Base-by-base conservation (phyloP, 92 coral and sea anemone species). In the Montipora capitata region DNA sequence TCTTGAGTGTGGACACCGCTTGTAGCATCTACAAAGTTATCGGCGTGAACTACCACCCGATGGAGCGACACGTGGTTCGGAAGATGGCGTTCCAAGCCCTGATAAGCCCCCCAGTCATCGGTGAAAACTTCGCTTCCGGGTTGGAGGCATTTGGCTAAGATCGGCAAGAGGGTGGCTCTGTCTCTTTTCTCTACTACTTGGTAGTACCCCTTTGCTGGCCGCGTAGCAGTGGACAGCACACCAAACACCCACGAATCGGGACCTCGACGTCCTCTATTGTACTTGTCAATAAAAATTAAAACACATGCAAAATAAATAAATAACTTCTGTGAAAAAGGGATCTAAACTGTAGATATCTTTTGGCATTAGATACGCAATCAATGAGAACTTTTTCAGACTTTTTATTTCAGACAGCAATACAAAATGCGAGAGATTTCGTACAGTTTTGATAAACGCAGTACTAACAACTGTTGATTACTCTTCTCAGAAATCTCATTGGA, bases 51-150 rank as follows among this genome's bases (percentile, higher is more conserved):
- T 40, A 87, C 86, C 6, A 87, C 61, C 17, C 80, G 2, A 27
- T 87, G 91, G 5, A 20, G 41, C 3, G 80, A 17, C 2, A 87
- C 76, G 7, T 44, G 74, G 38, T 72, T 79, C 2, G 86, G 80
- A 4, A 79, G 41, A 9, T 81, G 76, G 39, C 16, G 92, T 0
- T 45, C 62, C 35, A 89, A 59, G 58, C 40, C 41, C 5, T 15
- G n/a, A 52, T 89, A 89, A 11, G 69, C 93, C 2, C 80, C 85
- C 80, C 81, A 83, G 71, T 89, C 85, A 45, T 84, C 89, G 4
- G 89, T 77, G 72, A 68, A 64, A 8, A 83, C 79, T 45, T 69
- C 81, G 35, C 75, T 74, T 7, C 88, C 85, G 7, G 88, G 92
- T 4, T 3, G 59, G 7, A 82, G 83, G 13, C 87, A 76, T 17